These are phyloP conservation scores for Paramisgurnus dabryanus DNA, from an alignment of 2,113 vertebrate species.

Conservation along the genomic window DNA sequence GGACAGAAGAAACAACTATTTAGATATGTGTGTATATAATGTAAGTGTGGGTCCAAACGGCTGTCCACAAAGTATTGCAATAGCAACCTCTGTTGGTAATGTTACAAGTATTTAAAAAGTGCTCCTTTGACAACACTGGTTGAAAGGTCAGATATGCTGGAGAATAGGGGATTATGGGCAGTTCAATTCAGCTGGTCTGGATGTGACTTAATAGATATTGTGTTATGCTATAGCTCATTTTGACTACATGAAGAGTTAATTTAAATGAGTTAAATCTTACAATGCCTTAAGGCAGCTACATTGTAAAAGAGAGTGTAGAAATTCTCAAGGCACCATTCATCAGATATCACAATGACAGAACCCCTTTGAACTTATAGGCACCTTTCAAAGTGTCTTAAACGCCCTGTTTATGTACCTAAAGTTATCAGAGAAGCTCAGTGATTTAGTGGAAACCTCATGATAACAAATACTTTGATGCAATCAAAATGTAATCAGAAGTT, in stretches of 20 bases:
- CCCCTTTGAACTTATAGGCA: too few species aligned
- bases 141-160: slow-evolving; percentile 3
- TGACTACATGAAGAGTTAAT: not conserved
- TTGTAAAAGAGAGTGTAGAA: too few species aligned
- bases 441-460: too few species aligned
- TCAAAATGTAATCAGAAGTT: too few species aligned
- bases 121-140: not conserved
- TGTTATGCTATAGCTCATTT: not conserved
- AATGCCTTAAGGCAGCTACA: too few species aligned
- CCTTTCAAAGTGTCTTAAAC: too few species aligned
- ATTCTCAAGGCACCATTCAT: too few species aligned
- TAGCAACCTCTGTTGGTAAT: not conserved
- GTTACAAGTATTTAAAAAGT: slow-evolving; percentile 34
- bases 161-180: slow-evolving; percentile 5
- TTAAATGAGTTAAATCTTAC: not conserved
- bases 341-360: too few species aligned
- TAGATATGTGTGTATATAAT: not conserved
- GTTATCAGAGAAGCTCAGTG: too few species aligned
- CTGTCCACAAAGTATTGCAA: slow-evolving; percentile 3
- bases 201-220: not conserved
- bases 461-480: too few species aligned
- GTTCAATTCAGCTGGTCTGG: slow-evolving; percentile 53
- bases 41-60: not conserved
- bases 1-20: not conserved
- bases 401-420: too few species aligned